Evolutionary conservation across 2,797 vertebrate genomes (phyloP), one percentile per base, ranked within the genome.

Genomic region (Diplodus sargus): DNA sequence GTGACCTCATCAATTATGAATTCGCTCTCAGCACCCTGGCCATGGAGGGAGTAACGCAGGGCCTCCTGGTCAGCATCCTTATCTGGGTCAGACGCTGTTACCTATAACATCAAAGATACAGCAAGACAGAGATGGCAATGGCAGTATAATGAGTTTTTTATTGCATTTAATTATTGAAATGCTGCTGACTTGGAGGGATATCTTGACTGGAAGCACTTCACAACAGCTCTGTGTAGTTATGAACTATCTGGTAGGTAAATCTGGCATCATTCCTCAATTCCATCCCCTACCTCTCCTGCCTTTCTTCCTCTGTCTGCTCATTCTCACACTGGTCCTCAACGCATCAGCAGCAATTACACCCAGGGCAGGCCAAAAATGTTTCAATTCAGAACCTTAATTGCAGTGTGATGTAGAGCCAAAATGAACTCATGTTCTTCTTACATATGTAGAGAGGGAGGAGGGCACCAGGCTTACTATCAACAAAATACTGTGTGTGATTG

Each of bases 1-100:
- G 95, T 97, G 86, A 95, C 94, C 91, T 97, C 96, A 74, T 97
- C 96, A 51, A 98, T 97, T 52, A 96, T 95, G 83, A 98, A 97
- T 85, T 96, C 94, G 2, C 95, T 96, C 73, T 95, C 95, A 20
- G 97, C 96, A 7, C 97, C 97, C 56, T 96, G 95, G 34, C 97
- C 97, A 0, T 97, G 97, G 56, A 98, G 92, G 0, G 97, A 98
- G 71, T 97, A 98, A 16, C 96, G 95, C 79, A 98, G 87, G 10
- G 95, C 95, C 78, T 95, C 96, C 88, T 96, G 96, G 86, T 96
- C 94, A 12, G 95, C 90, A 49, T 93, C 94, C 73, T 96, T 96
- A 85, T 98, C 97, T 66, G 97, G 97, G 93, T 98, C 97, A 25
- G 93, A 94, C 0, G 97, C 97, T 15, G 95, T 95, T 77, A 98